These are phyloP conservation scores for Brassicogethes aeneus DNA, from an alignment of 2,888 invertebrate genomes.

Conservation along the genomic window DNA sequence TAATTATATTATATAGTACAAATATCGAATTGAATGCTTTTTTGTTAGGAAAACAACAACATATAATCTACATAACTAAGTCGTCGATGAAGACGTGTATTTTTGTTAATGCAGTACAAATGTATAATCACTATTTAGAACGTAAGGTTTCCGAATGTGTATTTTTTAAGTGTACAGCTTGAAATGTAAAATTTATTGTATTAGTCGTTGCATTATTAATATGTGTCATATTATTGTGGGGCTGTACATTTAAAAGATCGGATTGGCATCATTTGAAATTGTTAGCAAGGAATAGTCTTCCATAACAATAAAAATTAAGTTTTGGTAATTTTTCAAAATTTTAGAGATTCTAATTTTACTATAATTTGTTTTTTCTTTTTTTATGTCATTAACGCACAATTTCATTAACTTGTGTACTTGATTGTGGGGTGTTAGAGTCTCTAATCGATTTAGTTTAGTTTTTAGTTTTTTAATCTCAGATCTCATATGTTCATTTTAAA, in stretches of 20 bases:
- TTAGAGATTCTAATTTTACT: slow-evolving; percentile 22
- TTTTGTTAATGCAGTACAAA: slow-evolving; percentile 42
- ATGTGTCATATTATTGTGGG: slow-evolving; percentile 6
- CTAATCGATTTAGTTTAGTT: slow-evolving; percentile 21
- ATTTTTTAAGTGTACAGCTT: not conserved
- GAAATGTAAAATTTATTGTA: not conserved
- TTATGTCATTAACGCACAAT: slow-evolving; percentile 10
- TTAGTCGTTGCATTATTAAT: not conserved
- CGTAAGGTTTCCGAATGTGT: not conserved
- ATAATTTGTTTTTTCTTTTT: slow-evolving; percentile 14
- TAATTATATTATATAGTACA: slow-evolving; percentile 1
- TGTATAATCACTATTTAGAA: slow-evolving; percentile 25
- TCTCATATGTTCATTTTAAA: slow-evolving; percentile 30
- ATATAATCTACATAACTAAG: slow-evolving; percentile 24
- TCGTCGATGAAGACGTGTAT: slow-evolving; percentile 36
- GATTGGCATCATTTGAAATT: slow-evolving; percentile 19
- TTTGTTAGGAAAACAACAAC: slow-evolving; percentile 21
- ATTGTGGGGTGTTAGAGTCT: slow-evolving; percentile 25
- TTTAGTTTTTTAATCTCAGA: slow-evolving; percentile 28
- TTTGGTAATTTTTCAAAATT: slow-evolving; percentile 17
- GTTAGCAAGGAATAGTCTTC: slow-evolving; percentile 15
- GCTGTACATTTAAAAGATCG: slow-evolving; percentile 15
- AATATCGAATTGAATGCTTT: slow-evolving; percentile 22
- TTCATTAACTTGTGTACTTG: slow-evolving; percentile 7
- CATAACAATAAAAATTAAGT: slow-evolving; percentile 24